A percentile compares a stretch with the other conserved stretches of the same genome.
Evolutionary conservation across 2,113 vertebrate species (phyloP).

Genomic region (Aegotheles bennettii): DNA sequence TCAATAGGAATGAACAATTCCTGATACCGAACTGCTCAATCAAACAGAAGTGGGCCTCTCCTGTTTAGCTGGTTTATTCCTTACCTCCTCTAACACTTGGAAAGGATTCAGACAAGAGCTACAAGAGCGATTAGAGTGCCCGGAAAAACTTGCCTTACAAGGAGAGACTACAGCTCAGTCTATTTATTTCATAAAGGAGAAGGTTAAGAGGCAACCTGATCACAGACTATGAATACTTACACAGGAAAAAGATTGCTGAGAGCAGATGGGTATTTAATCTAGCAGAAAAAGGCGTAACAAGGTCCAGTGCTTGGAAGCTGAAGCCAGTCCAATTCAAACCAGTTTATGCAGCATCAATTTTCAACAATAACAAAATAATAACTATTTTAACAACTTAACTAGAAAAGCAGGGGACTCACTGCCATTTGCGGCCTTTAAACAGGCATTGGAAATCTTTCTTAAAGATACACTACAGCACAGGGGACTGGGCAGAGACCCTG

Average conservation of each 20-base stretch:
- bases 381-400: background rate
- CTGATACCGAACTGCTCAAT: background rate
- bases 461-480: background rate
- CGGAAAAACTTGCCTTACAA: slow-evolving; percentile 41
- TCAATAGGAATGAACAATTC: background rate
- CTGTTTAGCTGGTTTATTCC: slow-evolving; percentile 16
- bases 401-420: background rate
- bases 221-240: slow-evolving; percentile 11
- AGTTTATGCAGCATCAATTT: slow-evolving; percentile 8
- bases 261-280: slow-evolving; percentile 59
- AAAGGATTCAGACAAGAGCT: slow-evolving; percentile 33
- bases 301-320: slow-evolving; percentile 15
- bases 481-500: background rate
- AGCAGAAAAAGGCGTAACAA: slow-evolving; percentile 26
- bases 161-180: background rate
- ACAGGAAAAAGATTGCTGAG: background rate
- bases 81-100: background rate
- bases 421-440: background rate
- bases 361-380: background rate
- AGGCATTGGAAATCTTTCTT: background rate
- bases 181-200: slow-evolving; percentile 38
- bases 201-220: slow-evolving; percentile 53
- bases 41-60: background rate
- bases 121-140: background rate
- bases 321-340: slow-evolving; percentile 29